Conservation (phyloP, 2,888 invertebrate species). For the Cordilura impudica region DNA sequence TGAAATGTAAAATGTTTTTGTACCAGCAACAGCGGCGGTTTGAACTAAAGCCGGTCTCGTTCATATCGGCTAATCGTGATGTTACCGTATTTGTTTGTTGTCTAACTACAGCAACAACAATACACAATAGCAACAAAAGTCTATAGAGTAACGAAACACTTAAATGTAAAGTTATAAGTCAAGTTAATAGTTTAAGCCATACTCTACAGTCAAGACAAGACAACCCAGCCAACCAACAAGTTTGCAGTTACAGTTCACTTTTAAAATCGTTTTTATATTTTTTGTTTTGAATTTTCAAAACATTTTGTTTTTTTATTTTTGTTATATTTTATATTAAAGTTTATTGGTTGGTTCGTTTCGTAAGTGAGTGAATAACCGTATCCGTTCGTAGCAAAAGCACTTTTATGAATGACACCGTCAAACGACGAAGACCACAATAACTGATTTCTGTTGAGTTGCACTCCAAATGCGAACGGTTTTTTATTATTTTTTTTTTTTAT, state of each 20-base stretch:
- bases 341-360: background rate
- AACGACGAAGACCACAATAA: constrained; percentile 59
- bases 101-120: constrained; percentile 39
- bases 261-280: background rate
- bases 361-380: constrained; percentile 48
- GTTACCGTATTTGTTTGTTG: constrained; percentile 23
- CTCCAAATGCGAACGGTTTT: constrained; percentile 62
- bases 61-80: background rate
- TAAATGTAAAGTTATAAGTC: constrained; percentile 53
- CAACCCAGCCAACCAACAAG: constrained; percentile 43
- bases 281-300: constrained; percentile 3
- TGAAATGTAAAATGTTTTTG: background rate
- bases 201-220: constrained; percentile 7
- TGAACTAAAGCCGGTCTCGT: too few species aligned
- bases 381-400: constrained; percentile 61
- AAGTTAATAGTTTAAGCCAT: constrained; percentile 58
- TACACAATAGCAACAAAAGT: constrained; percentile 19
- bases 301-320: constrained; percentile 25
- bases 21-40: background rate
- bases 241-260: constrained; percentile 17
- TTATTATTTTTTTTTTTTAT: constrained; percentile 44
- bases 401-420: constrained; percentile 63
- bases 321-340: constrained; percentile 18
- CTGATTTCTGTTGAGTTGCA: constrained; percentile 61
- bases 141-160: constrained; percentile 39